Evolutionary conservation across 2,113 vertebrate genomes (phyloP).

Genomic region (Oriolus oriolus): DNA sequence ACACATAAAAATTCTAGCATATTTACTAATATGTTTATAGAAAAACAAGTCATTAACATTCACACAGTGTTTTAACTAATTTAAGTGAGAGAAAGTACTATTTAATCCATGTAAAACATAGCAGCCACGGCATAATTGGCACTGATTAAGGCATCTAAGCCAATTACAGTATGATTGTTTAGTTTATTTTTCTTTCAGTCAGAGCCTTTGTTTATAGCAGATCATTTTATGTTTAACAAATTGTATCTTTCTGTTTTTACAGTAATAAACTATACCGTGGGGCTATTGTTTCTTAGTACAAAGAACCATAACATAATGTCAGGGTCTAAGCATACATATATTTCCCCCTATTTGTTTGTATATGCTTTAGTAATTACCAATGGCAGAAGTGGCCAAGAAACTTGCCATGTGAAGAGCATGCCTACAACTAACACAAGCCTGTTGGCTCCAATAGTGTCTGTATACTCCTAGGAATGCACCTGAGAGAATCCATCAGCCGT

Average conservation of each 20-base stretch:
- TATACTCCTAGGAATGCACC: not conserved
- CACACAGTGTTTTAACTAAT: not conserved
- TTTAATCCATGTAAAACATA: not conserved
- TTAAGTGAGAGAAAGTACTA: not conserved
- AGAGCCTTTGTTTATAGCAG: not conserved
- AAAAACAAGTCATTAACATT: not conserved
- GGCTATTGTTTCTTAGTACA: not conserved
- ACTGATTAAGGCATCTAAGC: not conserved
- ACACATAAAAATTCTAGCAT: not conserved
- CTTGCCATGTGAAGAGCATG: not conserved
- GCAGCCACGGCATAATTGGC: not conserved
- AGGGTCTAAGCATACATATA: not conserved
- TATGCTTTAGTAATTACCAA: not conserved
- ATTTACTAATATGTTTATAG: not conserved
- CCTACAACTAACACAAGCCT: not conserved
- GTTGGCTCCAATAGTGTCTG: not conserved
- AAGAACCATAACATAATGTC: not conserved
- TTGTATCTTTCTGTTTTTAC: not conserved
- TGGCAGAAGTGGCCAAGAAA: not conserved
- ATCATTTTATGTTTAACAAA: slow-evolving; percentile 1
- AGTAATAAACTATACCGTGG: not conserved
- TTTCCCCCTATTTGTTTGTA: not conserved
- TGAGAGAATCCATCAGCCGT: not conserved
- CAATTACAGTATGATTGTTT: not conserved
- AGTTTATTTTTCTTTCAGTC: slow-evolving; percentile 6